phyloP scores from a whole-genome alignment of 2,797 vertebrate species.

The Oryzias sinensis region DNA sequence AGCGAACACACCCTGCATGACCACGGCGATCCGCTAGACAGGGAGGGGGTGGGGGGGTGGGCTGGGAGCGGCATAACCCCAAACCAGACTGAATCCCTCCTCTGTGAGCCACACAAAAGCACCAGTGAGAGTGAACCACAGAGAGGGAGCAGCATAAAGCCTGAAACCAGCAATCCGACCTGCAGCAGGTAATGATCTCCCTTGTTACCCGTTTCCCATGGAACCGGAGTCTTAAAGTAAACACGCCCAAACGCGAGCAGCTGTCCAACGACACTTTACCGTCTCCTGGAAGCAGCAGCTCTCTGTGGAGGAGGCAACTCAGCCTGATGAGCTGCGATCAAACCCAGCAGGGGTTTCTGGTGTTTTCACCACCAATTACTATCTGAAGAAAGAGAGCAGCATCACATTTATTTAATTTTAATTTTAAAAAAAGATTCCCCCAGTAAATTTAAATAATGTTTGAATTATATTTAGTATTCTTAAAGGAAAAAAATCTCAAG shows the following conservation, averaged over 20 bases:
- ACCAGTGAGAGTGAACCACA: conserved; percentile 69
- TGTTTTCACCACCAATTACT: no score
- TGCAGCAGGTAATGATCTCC: conserved; percentile 67
- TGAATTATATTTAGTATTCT: no score
- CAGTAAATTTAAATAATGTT: no score
- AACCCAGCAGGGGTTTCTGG: conserved; percentile 1
- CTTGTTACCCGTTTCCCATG: conserved; percentile 69
- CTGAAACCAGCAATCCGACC: conserved; percentile 42
- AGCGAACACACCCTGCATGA: conserved; percentile 46
- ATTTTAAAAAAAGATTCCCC: no score
- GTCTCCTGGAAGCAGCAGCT: conserved; percentile 37
- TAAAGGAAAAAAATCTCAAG: no score
- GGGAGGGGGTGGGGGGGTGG: conserved; percentile 34
- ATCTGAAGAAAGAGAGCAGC: no score
- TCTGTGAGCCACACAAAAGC: conserved; percentile 71
- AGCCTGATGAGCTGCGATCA: conserved; percentile 18
- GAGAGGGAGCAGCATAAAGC: conserved; percentile 35
- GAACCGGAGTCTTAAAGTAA: conserved; percentile 39
- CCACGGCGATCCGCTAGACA: conserved; percentile 38
- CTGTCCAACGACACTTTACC: conserved; percentile 27
- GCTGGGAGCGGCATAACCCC: conserved; percentile 56
- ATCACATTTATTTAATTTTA: no score
- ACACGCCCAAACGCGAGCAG: conserved; percentile 35
- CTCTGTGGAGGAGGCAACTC: conserved; percentile 21
- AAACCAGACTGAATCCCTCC: conserved; percentile 71